Percentiles rank a stretch among this genome's conserved stretches.
Evolutionary conservation across 2,888 invertebrate genomes (phyloP).

Genomic region (Drosophila barbarae): DNA sequence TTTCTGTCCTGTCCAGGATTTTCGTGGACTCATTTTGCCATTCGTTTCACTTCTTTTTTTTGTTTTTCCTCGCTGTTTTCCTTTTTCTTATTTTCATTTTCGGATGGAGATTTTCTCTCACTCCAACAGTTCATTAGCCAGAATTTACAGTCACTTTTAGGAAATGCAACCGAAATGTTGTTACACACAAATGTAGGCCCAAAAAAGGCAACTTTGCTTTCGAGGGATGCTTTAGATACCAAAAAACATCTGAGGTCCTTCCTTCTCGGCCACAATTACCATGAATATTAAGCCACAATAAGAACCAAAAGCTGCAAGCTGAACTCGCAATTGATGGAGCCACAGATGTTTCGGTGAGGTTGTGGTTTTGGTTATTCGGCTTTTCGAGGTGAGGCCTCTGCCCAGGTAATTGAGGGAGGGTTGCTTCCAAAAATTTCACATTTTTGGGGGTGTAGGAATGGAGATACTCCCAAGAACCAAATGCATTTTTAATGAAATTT

Average conservation of each 20-base stretch:
- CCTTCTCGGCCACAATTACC: constrained; percentile 58
- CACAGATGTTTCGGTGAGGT: constrained; percentile 50
- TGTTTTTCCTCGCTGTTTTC: constrained; percentile 9
- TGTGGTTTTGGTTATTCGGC: constrained; percentile 41
- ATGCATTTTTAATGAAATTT: constrained; percentile 73
- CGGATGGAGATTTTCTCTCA: constrained; percentile 40
- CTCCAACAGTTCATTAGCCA: constrained; percentile 76
- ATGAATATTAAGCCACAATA: constrained; percentile 66
- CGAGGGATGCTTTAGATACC: constrained; percentile 44
- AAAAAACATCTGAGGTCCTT: constrained; percentile 58
- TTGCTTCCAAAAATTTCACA: constrained; percentile 37
- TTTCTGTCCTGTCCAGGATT: constrained; percentile 51
- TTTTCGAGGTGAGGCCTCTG: constrained; percentile 26
- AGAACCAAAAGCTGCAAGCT: constrained; percentile 46
- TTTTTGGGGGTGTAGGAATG: background rate
- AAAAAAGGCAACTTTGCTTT: constrained; percentile 54
- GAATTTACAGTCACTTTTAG: constrained; percentile 74
- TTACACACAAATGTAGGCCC: constrained; percentile 45
- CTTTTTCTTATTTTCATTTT: background rate
- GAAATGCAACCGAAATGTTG: constrained; percentile 50
- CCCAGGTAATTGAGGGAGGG: constrained; percentile 46
- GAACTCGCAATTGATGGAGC: constrained; percentile 51
- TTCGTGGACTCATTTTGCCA: constrained; percentile 55
- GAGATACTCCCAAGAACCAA: constrained; percentile 31
- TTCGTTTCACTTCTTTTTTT: constrained; percentile 65